Conservation (phyloP, 2,797 vertebrate species). For the Fistularia commersonii region DNA sequence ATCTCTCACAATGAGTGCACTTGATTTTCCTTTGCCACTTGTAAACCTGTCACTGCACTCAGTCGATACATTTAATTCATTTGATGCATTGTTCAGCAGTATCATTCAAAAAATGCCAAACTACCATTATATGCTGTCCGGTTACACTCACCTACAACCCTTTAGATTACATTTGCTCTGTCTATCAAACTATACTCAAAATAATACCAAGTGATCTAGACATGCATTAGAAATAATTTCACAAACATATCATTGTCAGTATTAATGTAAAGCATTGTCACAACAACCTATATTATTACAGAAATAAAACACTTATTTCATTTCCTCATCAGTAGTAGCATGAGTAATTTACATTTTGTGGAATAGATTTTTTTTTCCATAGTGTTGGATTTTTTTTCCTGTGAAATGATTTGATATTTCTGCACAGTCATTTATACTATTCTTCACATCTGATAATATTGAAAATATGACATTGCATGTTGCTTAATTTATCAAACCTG, state of each 20-base stretch:
- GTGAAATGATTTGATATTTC: constrained; percentile 16
- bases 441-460: constrained; percentile 1
- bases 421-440: constrained; percentile 14
- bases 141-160: too few species aligned
- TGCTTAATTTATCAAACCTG: neutral
- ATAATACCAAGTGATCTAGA: constrained; percentile 50
- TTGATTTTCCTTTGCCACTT: constrained; percentile 27
- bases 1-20: constrained; percentile 7
- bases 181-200: constrained; percentile 61
- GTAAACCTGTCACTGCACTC: constrained; percentile 28
- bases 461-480: neutral
- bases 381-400: constrained; percentile 14
- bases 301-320: constrained; percentile 38
- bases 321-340: constrained; percentile 25
- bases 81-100: too few species aligned
- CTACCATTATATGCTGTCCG: too few species aligned
- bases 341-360: constrained; percentile 25
- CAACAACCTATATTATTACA: constrained; percentile 34
- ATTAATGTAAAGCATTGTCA: constrained; percentile 36
- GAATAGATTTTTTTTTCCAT: constrained; percentile 19
- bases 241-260: constrained; percentile 22
- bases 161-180: constrained; percentile 22
- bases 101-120: too few species aligned
- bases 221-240: constrained; percentile 50
- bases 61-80: constrained; percentile 16